Base-by-base conservation (phyloP, 2,888 invertebrate species). In the Drosophila histrio region DNA sequence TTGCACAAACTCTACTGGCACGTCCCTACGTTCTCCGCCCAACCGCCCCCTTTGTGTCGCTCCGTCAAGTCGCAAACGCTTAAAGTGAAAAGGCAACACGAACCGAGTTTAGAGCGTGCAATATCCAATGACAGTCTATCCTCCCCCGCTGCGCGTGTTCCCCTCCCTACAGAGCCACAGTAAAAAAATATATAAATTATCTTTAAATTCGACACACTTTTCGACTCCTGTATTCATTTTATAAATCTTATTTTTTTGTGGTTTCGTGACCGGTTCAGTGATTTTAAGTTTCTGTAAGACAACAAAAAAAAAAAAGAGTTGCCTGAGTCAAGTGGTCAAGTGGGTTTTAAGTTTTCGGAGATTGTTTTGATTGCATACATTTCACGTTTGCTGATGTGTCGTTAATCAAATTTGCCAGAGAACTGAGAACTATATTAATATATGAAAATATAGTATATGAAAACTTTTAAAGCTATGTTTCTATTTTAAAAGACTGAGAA, bases 121-220 rank as follows among this genome's bases (percentile, higher is more conserved):
- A 73, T 67, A 76, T 76, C 56, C 66, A 62, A 65, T 77, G 63
- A 62, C 74, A 62, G 52, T 34, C 6, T 19, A 38, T 9, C 26
- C 32, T 19, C 7, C 38, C 3, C 22, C 8, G 3, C 9, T 9
- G 15, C 15, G 24, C 24, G 19, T 22, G 24, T n/a, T 26, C 15
- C 6, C 17, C 9, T 19, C 17, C 17, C 9, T 21, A 8, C 8
- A 19, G 8, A 22, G 17, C 68, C 58, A 65, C 46, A 52, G 56
- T 56, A 52, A 30, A 41, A 39, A 3, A 13, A 36, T 26, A 53
- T 44, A 15, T 41, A 17, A 53, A 49, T 44, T 53, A 54, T 26
- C 15, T n/a, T n/a, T 28, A 44, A 44, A 17, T 64, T 69, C 64
- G 59, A 24, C 54, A 69, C 56, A 68, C 56, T 46, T 49, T 53